phyloP scores from a whole-genome alignment of 2,797 vertebrate genomes.

The Erpetoichthys calabaricus region DNA sequence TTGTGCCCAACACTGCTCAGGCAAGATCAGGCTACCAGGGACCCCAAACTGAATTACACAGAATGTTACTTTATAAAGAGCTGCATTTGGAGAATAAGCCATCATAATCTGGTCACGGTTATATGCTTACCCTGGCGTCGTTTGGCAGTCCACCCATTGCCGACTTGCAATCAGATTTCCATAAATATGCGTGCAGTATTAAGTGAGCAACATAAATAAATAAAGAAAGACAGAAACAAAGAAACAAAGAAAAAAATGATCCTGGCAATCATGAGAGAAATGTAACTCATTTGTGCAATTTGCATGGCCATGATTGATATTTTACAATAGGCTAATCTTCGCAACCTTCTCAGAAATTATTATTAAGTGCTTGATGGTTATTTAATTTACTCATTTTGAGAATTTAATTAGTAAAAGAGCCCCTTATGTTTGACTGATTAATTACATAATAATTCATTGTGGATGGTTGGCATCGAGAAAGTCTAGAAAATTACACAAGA shows the following conservation, averaged over 20 bases:
- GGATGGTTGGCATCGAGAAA: slow-evolving; percentile 10
- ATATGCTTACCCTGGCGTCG: too few relatives aligned
- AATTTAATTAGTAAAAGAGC: slow-evolving; percentile 95
- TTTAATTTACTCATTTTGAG: slow-evolving; percentile 70
- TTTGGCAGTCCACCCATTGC: too few relatives aligned
- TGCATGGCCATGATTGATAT: slow-evolving; percentile 39
- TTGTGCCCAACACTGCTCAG: too few relatives aligned
- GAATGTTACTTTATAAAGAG: background rate
- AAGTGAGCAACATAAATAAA: too few relatives aligned
- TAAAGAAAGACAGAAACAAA: too few relatives aligned
- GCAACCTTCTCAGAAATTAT: slow-evolving; percentile 48
- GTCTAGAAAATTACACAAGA: too few relatives aligned
- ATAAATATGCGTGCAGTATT: too few relatives aligned
- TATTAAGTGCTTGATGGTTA: slow-evolving; percentile 67
- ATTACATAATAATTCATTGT: slow-evolving; percentile 58
- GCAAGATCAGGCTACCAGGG: too few relatives aligned
- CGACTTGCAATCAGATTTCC: too few relatives aligned
- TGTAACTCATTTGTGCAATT: slow-evolving; percentile 33
- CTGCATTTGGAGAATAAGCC: too few relatives aligned
- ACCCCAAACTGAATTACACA: background rate
- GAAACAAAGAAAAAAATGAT: slow-evolving; percentile 18
- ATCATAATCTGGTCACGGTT: too few relatives aligned
- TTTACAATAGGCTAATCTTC: slow-evolving; percentile 41
- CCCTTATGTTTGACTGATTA: slow-evolving; percentile 72
- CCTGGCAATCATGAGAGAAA: slow-evolving; percentile 28